Base-by-base conservation (phyloP, 2,113 vertebrate genomes). In the Caloenas nicobarica region DNA sequence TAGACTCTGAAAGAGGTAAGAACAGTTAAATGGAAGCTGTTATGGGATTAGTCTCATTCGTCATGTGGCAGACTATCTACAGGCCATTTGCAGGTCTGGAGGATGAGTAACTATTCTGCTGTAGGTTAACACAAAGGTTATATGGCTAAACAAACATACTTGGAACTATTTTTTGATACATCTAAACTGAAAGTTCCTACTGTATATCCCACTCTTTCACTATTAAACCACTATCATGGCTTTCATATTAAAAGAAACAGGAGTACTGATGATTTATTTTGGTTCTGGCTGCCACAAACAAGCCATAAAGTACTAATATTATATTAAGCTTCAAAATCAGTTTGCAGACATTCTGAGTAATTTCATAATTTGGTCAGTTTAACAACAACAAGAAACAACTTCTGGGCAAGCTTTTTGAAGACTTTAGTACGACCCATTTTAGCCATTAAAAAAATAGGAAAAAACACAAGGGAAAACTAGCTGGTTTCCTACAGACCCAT, bases 1-100 rank as follows among this genome's bases (percentile, higher is more conserved):
- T 95, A 99, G 99, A 98, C 99, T 99, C 99, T 99, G 98, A 97
- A 98, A 98, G 9, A 95, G 42, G 92, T 5, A 91, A 97, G 87
- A 96, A 88, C 23, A 92, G 62, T 88, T 92, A 96, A 77, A 86
- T 5, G 4, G 11, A 87, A 85, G 36, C 2, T 64, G 46, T 56
- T 86, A 58, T 0, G 3, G 1, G 11, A 54, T 64, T 46, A 66
- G 26, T 65, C n/a, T 78, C 29, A 40, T 33, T 42, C 7, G 3
- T 36, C 65, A 56, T 1, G 5, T 24, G 2, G 22, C 48, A 89
- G 24, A 31, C 11, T 81, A 89, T 5, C 9, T 17, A 61, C 1
- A 87, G 36, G 16, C 34, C 28, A 48, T 31, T 23, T 53, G 53
- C 18, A 82, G 16, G 16, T 34, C 19, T 54, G 31, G 5, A 74